phyloP scores from a whole-genome alignment of 2,113 vertebrate species.

The Thamnophis sirtalis region DNA sequence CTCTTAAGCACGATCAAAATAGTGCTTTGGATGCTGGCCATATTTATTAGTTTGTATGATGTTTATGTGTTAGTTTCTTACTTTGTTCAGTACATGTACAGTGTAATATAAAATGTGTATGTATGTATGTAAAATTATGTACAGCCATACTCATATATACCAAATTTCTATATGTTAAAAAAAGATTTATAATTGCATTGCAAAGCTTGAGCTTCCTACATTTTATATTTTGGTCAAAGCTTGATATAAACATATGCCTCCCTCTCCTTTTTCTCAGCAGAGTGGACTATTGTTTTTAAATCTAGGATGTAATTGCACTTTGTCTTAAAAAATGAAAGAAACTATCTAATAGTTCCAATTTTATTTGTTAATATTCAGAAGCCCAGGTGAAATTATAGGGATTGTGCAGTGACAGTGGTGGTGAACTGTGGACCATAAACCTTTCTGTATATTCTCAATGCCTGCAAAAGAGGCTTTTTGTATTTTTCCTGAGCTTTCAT shows the following conservation, averaged over 20 bases:
- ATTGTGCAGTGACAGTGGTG: not conserved
- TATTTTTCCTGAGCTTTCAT: not conserved
- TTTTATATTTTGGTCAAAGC: constrained; percentile 25
- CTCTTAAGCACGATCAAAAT: not conserved
- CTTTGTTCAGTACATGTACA: constrained; percentile 18
- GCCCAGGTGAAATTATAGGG: not conserved
- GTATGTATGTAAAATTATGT: constrained; percentile 71
- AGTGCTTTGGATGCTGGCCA: not conserved
- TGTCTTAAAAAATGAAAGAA: constrained; percentile 22
- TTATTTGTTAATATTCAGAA: constrained; percentile 9
- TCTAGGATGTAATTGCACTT: constrained; percentile 16
- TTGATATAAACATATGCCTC: not conserved
- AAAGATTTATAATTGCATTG: constrained; percentile 43
- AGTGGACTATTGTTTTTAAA: constrained; percentile 31
- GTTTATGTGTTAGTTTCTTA: constrained; percentile 12
- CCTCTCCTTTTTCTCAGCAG: constrained; percentile 14
- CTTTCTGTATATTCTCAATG: constrained; percentile 14
- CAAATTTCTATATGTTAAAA: constrained; percentile 15
- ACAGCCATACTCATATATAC: constrained; percentile 54
- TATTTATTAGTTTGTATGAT: not conserved
- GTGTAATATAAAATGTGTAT: constrained; percentile 52
- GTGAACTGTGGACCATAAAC: constrained; percentile 17
- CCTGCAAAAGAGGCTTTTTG: constrained; percentile 3
- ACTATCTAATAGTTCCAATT: constrained; percentile 38
- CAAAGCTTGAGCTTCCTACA: constrained; percentile 42